Base-by-base conservation (phyloP, 2,888 invertebrate species). In the Plebejus argus region DNA sequence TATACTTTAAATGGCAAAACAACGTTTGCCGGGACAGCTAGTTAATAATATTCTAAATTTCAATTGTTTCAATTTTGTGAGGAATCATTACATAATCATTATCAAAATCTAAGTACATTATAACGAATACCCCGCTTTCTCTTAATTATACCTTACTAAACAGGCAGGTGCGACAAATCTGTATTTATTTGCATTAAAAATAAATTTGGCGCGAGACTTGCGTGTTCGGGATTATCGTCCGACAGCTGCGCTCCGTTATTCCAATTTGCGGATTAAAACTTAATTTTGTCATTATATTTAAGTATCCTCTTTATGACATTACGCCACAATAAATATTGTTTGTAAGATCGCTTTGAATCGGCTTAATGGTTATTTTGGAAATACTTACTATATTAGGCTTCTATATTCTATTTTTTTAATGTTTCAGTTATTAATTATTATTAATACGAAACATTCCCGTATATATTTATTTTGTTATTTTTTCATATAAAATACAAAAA, bases 131-230 rank as follows among this genome's bases (percentile, higher is more conserved):
- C 90, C 90, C 89, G 89, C 90, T 89, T 90, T 87, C 85, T 88
- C 90, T 90, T 91, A 91, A 91, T 92, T 91, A 91, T 90, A 87
- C 90, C 88, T 86, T 87, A 79, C 79, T 89, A 90, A 90, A 88
- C 89, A 85, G 88, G 88, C 91, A 91, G 92, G 91, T 92, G 92
- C 90, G 90, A 91, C 89, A 88, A 91, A 81, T 83, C 91, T 91
- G 91, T 92, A 92, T 91, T 92, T 91, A 91, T 92, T 92, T 92
- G 91, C 91, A 92, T 92, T 90, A 91, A 91, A 92, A 92, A 91
- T 91, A 91, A 89, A 91, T 91, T 92, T 87, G 85, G 86, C 85
- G 84, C 85, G 89, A 86, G 89, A 90, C 89, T 79, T 89, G 88
- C 89, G 89, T 88, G 88, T 87, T 89, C 87, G 85, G 88, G 89